Conservation (phyloP, 2,113 vertebrate species). For the Thryonomys swinderianus region DNA sequence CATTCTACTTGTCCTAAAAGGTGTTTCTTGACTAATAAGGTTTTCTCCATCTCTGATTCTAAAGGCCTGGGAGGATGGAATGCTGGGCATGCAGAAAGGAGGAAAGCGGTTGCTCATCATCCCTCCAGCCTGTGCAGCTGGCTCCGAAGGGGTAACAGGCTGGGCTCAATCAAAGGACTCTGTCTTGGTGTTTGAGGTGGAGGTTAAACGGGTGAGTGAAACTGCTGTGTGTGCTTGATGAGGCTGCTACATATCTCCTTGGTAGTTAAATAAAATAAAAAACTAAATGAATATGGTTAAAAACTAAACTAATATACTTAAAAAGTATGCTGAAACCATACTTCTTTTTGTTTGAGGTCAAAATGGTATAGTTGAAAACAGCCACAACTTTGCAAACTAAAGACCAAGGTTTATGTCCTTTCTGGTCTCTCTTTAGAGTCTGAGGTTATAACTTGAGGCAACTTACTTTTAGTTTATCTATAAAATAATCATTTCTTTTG, state of each 20-base stretch:
- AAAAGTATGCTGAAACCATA: background rate
- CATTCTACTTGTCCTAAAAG: background rate
- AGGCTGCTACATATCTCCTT: background rate
- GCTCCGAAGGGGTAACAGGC: conserved; percentile 91
- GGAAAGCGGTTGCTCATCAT: conserved; percentile 91
- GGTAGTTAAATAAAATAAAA: conserved; percentile 7
- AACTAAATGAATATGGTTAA: background rate
- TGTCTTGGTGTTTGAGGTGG: conserved; percentile 92
- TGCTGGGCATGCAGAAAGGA: conserved; percentile 95
- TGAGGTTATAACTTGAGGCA: background rate
- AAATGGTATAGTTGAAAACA: background rate
- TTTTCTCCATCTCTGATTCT: conserved; percentile 50
- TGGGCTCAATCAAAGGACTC: conserved; percentile 90
- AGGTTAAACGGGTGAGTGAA: conserved; percentile 92
- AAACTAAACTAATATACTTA: too few species aligned
- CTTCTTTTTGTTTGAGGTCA: background rate
- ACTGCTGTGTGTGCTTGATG: background rate
- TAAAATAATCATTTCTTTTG: conserved; percentile 43
- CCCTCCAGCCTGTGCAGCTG: conserved; percentile 90
- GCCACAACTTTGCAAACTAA: background rate
- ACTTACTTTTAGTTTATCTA: conserved; percentile 1
- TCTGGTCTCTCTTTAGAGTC: background rate
- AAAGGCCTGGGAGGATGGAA: conserved; percentile 97
- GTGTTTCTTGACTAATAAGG: conserved; percentile 9
- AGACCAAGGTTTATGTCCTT: conserved; percentile 14